A percentile compares a stretch with the other conserved stretches of the same genome.
Evolutionary conservation across 2,888 invertebrate genomes (phyloP).

Genomic region (Lissocephala sabroskyi): DNA sequence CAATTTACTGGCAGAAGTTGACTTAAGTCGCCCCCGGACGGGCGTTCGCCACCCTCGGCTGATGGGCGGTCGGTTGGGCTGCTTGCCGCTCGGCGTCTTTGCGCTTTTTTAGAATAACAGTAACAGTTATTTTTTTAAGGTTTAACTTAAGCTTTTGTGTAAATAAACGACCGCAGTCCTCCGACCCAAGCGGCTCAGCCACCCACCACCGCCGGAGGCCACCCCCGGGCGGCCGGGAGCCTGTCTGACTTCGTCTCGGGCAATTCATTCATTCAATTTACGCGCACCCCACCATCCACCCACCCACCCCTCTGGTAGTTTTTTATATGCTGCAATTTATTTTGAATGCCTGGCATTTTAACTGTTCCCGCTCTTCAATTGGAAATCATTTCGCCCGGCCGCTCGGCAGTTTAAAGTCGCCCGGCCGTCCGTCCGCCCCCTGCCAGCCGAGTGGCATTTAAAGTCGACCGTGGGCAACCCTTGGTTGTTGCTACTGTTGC

Average conservation of each 20-base stretch:
- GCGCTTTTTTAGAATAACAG: slow-evolving; percentile 57
- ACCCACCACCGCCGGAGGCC: neutral
- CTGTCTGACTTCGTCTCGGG: slow-evolving; percentile 33
- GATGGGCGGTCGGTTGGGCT: slow-evolving; percentile 18
- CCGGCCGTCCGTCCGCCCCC: no score
- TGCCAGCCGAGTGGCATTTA: slow-evolving; percentile 17
- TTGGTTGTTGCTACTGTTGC: slow-evolving; percentile 37
- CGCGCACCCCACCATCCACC: slow-evolving; percentile 46
- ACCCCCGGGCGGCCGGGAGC: slow-evolving; percentile 11
- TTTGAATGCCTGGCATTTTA: slow-evolving; percentile 11
- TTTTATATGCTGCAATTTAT: slow-evolving; percentile 27
- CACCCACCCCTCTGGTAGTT: slow-evolving; percentile 1
- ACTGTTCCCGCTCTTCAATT: neutral
- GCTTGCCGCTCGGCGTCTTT: slow-evolving; percentile 8
- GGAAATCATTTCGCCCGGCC: slow-evolving; percentile 31
- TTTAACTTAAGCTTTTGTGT: slow-evolving; percentile 68
- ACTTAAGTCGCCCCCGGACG: slow-evolving; percentile 53
- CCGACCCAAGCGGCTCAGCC: neutral
- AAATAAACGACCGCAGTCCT: slow-evolving; percentile 58
- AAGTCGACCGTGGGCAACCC: slow-evolving; percentile 6
- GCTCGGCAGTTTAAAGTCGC: slow-evolving; percentile 13
- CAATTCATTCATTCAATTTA: slow-evolving; percentile 68
- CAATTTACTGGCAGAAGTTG: slow-evolving; percentile 64
- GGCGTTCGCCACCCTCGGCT: no score
- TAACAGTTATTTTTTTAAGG: slow-evolving; percentile 66